These are phyloP conservation scores for Porites evermanni DNA, from an alignment of 92 coral and sea anemone genomes.

Conservation along the genomic window DNA sequence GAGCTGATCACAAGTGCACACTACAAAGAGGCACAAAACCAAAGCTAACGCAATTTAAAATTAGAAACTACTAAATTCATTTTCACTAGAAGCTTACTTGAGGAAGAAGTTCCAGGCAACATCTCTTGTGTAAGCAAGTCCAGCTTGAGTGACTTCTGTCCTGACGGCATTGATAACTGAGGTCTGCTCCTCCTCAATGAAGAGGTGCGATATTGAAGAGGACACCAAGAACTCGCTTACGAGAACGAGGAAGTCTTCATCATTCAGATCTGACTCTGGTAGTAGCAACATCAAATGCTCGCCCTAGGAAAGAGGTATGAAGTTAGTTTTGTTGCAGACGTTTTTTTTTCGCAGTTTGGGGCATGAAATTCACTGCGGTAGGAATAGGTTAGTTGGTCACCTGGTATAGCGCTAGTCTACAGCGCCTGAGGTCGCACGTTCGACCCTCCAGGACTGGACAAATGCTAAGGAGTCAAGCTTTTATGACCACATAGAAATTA, in stretches of 20 bases:
- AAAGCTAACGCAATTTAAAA: neutral
- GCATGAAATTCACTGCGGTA: too few relatives aligned
- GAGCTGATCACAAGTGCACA: too few relatives aligned
- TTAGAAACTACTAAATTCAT: too few relatives aligned
- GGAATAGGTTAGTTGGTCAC: too few relatives aligned
- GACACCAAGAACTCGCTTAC: constrained; percentile 99
- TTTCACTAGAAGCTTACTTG: constrained; percentile 66
- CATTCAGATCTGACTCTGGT: constrained; percentile 88
- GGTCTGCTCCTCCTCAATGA: constrained; percentile 96
- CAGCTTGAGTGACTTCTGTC: constrained; percentile 99
- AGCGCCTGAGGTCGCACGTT: too few relatives aligned
- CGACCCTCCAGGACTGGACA: too few relatives aligned
- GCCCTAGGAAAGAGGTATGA: constrained; percentile 65
- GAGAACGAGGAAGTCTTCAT: constrained; percentile 86
- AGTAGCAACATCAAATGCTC: constrained; percentile 89
- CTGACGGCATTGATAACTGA: constrained; percentile 98
- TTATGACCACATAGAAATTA: too few relatives aligned
- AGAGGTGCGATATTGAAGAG: constrained; percentile 92
- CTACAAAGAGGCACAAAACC: neutral
- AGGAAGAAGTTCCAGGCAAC: constrained; percentile 99
- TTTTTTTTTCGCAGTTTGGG: too few relatives aligned
- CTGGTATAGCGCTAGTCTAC: too few relatives aligned
- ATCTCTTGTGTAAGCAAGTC: constrained; percentile 97
- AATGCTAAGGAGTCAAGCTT: too few relatives aligned
- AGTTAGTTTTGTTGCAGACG: neutral